Evolutionary conservation across 1,140 invertebrate species (phyloP).

Genomic region (Neuroterus valhalla): DNA sequence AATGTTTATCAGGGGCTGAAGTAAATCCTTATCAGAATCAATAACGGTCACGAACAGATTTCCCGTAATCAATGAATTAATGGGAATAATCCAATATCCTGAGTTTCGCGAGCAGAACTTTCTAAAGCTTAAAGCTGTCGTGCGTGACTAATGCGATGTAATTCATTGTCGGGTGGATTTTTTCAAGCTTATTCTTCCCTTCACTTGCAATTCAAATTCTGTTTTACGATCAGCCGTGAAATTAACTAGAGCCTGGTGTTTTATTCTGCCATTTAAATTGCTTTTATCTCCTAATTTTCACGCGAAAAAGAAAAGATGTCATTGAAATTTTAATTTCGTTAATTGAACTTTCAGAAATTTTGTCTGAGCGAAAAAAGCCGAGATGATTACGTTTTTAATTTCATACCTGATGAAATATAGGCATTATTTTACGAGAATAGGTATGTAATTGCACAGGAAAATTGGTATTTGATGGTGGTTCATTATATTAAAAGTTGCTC

Average conservation of each 20-base stretch:
- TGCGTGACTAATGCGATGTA: constrained; percentile 32
- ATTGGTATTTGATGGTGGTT: no score
- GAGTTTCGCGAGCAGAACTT: constrained; percentile 32
- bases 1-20: neutral
- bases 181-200: neutral
- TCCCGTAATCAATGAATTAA: constrained; percentile 46
- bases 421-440: no score
- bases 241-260: constrained; percentile 8
- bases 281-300: neutral
- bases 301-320: neutral
- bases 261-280: neutral
- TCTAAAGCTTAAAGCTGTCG: constrained; percentile 38
- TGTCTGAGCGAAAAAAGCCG: neutral
- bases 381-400: neutral
- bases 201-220: constrained; percentile 10
- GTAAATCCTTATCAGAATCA: neutral
- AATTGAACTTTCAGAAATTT: neutral
- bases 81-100: constrained; percentile 32
- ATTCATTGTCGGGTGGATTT: constrained; percentile 41
- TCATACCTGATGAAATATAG: no score
- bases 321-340: neutral
- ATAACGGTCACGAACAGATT: neutral
- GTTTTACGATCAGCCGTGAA: constrained; percentile 18
- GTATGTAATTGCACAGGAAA: no score
- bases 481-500: no score